Evolutionary conservation across 2,888 invertebrate genomes (phyloP), one percentile per base, ranked within the genome.

Genomic region (Clitarchus hookeri): DNA sequence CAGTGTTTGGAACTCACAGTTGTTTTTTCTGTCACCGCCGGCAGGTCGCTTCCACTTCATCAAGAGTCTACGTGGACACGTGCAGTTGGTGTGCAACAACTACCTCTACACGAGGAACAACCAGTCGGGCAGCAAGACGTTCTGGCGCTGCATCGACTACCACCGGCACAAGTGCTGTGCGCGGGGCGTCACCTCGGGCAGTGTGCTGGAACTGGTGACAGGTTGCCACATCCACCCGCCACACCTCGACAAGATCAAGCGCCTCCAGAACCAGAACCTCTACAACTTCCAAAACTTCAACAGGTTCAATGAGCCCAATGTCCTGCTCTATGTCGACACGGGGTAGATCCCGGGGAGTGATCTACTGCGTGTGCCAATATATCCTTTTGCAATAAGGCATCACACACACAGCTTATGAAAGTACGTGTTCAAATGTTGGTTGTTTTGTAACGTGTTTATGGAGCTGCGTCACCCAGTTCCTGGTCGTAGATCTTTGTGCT

Each of bases 141-240:
- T 82, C 27, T 82, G 82, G 82, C 82, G 82, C 23, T 82, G 82
- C 44, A 82, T 82, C 27, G 82, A 82, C 82, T 82, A 82, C 82
- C 82, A 27, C 82, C 27, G 36, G 16, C 44, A 19, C 36, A 82
- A 82, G 82, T 82, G 82, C 82, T 82, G 82, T 23, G 82, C 82
- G 82, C 82, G 82, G 19, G 27, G 82, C 82, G 82, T 82, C 36
- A 82, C 82, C 44, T 27, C 44, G 27, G 82, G 82, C 19, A 82
- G 82, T 25, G 82, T 82, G 16, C 23, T 82, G 82, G 44, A 27
- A 12, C 36, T 82, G 27, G 82, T 27, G 27, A 82, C 36, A 6
- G 82, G 82, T 25, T 3, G 1, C 27, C 82, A 82, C 82, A 23
- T 82, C 19, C 82, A 82, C 82, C 82, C 82, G 0, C 82, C 82